Percentiles rank a stretch among this genome's conserved stretches.
Evolutionary conservation across 2,888 invertebrate genomes (phyloP).

Genomic region (Cactoblastis cactorum): DNA sequence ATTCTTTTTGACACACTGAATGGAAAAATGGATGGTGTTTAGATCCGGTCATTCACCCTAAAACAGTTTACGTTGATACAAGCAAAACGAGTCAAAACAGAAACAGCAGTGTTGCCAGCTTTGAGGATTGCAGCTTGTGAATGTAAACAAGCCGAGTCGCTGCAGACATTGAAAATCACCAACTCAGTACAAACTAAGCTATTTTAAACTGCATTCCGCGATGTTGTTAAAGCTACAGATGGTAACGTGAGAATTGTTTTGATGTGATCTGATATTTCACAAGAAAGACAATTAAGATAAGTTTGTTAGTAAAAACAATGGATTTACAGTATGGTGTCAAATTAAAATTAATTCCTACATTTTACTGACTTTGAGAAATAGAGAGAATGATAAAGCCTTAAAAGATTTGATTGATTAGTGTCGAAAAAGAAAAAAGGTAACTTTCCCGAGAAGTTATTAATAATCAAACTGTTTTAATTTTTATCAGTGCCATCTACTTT

Average conservation of each 20-base stretch:
- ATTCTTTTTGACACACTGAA: slow-evolving; percentile 11
- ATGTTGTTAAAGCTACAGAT: neutral
- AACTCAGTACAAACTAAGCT: slow-evolving; percentile 20
- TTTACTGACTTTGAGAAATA: no score
- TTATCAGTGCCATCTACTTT: no score
- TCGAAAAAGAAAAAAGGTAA: no score
- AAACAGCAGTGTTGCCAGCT: slow-evolving; percentile 15
- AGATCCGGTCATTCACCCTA: slow-evolving; percentile 7
- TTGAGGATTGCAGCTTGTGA: slow-evolving; percentile 46
- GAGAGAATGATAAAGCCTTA: no score
- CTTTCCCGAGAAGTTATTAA: no score
- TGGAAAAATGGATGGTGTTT: slow-evolving; percentile 10
- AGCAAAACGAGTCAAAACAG: slow-evolving; percentile 14
- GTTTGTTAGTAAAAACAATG: no score
- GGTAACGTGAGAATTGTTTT: neutral
- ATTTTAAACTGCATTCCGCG: slow-evolving; percentile 8
- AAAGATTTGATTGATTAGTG: no score
- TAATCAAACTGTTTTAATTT: no score
- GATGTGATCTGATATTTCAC: neutral
- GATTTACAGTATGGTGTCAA: no score
- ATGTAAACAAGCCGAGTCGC: slow-evolving; percentile 58
- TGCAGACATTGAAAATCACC: slow-evolving; percentile 51
- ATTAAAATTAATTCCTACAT: no score
- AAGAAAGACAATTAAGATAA: no score
- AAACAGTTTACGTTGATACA: slow-evolving; percentile 11